These are phyloP conservation scores for Manis pentadactyla DNA, from an alignment of 2,797 vertebrate genomes.

Conservation along the genomic window DNA sequence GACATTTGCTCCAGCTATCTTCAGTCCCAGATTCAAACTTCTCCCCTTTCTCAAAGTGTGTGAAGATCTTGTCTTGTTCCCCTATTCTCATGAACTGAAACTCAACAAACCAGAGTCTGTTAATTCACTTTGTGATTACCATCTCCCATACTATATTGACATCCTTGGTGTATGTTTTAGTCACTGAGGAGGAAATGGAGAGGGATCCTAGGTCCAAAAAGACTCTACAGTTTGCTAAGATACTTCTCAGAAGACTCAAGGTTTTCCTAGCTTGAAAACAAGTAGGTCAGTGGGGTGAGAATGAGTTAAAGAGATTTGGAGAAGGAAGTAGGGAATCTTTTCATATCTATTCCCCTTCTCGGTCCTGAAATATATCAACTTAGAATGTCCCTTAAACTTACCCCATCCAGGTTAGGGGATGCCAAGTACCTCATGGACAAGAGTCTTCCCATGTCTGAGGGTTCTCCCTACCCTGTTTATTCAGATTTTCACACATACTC, in stretches of 20 bases:
- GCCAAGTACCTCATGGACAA: background rate
- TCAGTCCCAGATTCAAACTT: background rate
- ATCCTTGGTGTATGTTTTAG: background rate
- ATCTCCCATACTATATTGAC: background rate
- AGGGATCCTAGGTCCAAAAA: background rate
- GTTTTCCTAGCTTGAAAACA: conserved; percentile 49
- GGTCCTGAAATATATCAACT: background rate
- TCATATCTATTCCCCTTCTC: background rate
- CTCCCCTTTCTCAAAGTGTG: conserved; percentile 1
- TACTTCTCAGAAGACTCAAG: background rate
- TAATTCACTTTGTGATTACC: background rate
- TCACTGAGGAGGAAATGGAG: background rate
- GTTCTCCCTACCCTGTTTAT: background rate
- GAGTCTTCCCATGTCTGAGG: background rate
- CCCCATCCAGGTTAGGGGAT: background rate
- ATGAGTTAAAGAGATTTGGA: background rate
- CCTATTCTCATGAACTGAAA: background rate
- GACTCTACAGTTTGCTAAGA: conserved; percentile 10
- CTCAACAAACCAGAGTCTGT: background rate
- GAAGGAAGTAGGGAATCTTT: background rate
- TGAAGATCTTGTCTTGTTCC: background rate
- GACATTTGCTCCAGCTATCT: background rate
- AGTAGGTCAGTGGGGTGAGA: background rate
- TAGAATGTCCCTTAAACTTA: background rate
- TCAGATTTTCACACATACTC: conserved; percentile 14